Conservation (phyloP, 1,140 invertebrate genomes). For the Belonocnema kinseyi region DNA sequence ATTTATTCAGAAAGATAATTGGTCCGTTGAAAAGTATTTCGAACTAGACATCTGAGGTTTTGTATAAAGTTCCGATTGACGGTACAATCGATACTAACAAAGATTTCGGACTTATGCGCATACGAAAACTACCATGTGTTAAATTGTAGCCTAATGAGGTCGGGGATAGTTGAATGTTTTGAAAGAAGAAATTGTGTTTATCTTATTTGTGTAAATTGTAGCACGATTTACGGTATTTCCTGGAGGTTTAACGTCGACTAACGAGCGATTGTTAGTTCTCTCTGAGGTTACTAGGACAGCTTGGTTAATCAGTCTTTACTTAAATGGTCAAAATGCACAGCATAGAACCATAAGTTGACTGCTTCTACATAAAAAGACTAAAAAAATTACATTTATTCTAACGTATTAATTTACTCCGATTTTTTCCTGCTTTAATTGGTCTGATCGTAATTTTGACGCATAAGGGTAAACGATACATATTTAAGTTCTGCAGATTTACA, state of each 20-base stretch:
- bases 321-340: conserved; percentile 16
- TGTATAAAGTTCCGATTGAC: background rate
- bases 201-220: conserved; percentile 21
- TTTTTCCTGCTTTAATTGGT: background rate
- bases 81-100: background rate
- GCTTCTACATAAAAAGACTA: background rate
- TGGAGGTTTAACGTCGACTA: conserved; percentile 5
- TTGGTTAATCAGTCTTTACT: conserved; percentile 29
- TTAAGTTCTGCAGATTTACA: background rate
- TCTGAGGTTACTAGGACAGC: conserved; percentile 27
- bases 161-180: conserved; percentile 4
- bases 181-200: conserved; percentile 18
- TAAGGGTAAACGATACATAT: background rate
- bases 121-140: background rate
- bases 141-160: conserved; percentile 23
- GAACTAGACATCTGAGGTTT: conserved; percentile 4
- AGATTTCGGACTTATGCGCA: background rate
- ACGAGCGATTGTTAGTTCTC: conserved; percentile 30
- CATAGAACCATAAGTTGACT: background rate
- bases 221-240: background rate
- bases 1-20: background rate
- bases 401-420: no score
- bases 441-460: background rate
- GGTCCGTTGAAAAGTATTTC: background rate
- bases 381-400: background rate